Percentiles rank a stretch among this genome's conserved stretches.
Conservation (phyloP, 1,140 invertebrate genomes). For the Scaptomyza montana region DNA sequence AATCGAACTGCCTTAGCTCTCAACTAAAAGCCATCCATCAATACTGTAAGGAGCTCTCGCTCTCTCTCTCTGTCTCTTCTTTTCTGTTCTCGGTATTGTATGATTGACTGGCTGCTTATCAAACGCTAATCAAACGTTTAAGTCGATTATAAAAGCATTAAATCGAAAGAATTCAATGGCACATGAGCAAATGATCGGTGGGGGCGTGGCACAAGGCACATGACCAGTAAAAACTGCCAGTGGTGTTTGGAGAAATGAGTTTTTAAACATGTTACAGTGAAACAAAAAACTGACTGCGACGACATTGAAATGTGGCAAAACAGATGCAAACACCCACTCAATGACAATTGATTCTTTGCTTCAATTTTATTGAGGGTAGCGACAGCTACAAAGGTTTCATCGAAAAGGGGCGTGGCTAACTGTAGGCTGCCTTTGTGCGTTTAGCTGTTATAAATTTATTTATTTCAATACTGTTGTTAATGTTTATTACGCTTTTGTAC, state of each 20-base stretch:
- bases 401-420: conserved; percentile 21
- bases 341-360: conserved; percentile 32
- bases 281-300: conserved; percentile 5
- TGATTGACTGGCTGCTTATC: conserved; percentile 72
- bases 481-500: conserved; percentile 71
- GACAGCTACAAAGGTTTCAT: conserved; percentile 5
- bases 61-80: too few species aligned
- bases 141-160: conserved; percentile 77
- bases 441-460: conserved; percentile 50
- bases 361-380: conserved; percentile 9
- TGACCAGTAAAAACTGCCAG: too few species aligned
- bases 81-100: conserved; percentile 15
- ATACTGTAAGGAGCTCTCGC: conserved; percentile 24
- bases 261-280: conserved; percentile 36
- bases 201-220: conserved; percentile 17
- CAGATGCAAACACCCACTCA: conserved; percentile 2
- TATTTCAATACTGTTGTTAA: conserved; percentile 67
- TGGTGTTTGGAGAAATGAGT: conserved; percentile 18
- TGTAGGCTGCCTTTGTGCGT: neutral
- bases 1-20: conserved; percentile 49
- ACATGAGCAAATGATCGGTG: neutral
- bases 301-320: conserved; percentile 36
- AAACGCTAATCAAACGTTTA: conserved; percentile 56
- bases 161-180: conserved; percentile 36
- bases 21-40: conserved; percentile 63